Base-by-base conservation (phyloP, 2,888 invertebrate genomes). In the Anthoptus insignis region DNA sequence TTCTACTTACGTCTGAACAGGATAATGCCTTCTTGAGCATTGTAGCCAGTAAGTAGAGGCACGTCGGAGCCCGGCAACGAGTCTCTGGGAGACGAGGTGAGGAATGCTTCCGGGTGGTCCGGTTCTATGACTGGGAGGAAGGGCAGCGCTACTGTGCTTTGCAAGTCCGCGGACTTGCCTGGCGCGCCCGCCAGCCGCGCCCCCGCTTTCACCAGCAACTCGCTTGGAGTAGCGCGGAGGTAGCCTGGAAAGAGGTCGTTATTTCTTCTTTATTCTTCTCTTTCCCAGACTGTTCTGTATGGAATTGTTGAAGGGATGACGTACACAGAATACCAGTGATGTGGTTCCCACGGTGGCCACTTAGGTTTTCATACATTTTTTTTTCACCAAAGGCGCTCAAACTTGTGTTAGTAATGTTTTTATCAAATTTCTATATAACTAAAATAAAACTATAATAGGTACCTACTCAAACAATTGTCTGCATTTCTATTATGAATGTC, bases 11-110 rank as follows among this genome's bases (percentile, higher is more conserved):
- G 89, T 88, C 94, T 82, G 59, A 95, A 93, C n/a, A 95, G 88
- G 32, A 95, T 89, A 77, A 95, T 93, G n/a, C 95, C 95, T 73
- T 96, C 96, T 70, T 95, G 94, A 0, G 95, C 94, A 66, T 95
- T 96, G 74, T 94, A 94, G 0, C 96, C 96, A 0, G 94, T 94
- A 69, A 96, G 91, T 73, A 95, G 93, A 0, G 96, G 96, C 13
- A 95, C 94, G 59, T 94, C 93, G 21, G 91, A 89, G 16, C 94
- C 94, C 0, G 90, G 87, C 42, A 95, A 81, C 29, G 90, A 77
- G 0, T 88, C 86, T 13, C 80, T 75, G 0, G 96, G 96, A 8
- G 86, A 77, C 49, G 90, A 85, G 0, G 94, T 94, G 27, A 96
- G 85, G 81, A 96, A 95, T 42, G 94, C 94, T 5, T 74, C 93